Base-by-base conservation (phyloP, 2,797 vertebrate genomes). In the Sebastes goodei region DNA sequence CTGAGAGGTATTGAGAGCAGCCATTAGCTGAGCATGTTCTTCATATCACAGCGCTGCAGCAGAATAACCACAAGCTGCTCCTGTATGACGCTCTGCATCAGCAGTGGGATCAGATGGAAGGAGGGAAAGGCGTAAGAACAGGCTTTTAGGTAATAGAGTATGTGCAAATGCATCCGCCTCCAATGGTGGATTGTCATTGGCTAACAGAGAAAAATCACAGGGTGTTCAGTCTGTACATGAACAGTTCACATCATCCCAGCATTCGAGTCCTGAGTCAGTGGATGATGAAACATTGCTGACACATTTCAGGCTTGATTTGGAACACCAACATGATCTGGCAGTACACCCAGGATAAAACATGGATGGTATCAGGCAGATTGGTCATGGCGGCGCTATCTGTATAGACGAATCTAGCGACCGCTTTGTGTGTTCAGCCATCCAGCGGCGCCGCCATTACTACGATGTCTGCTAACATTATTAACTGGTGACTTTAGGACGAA, bases 21-120 rank as follows among this genome's bases (percentile, higher is more conserved):
- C 74, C 78, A 67, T 84, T 80, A 87, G 63, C 38, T 65, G 74
- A 84, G 52, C 71, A 75, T 75, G 53, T 71, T 88, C 60, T 79
- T 57, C 46, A 86, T 64, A 80, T 88, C 59, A 62, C 62, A 81
- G 52, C 11, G 5, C 17, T 53, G 52, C 35, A 46, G 46, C 60
- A 81, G 76, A 81, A 84, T 87, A 81, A 83, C 70, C 63, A 74
- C 17, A 67, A 81, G 62, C 74, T 62, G 42, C 78, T 78, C 25
- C 71, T 71, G 56, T 23, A 30, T 33, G 53, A 46, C 59, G 75
- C 29, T 29, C 27, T 78, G 85, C 38, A 71, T 49, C 60, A 55
- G 32, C 38, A 70, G 35, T 20, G 17, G 61, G 76, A 73, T 83
- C 74, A 75, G 55, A 81, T 79, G n/a, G 60, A 82, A 76, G 63